Percentiles rank a stretch among this genome's conserved stretches.
Conservation (phyloP, 2,888 invertebrate genomes). For the Lottia scabra region DNA sequence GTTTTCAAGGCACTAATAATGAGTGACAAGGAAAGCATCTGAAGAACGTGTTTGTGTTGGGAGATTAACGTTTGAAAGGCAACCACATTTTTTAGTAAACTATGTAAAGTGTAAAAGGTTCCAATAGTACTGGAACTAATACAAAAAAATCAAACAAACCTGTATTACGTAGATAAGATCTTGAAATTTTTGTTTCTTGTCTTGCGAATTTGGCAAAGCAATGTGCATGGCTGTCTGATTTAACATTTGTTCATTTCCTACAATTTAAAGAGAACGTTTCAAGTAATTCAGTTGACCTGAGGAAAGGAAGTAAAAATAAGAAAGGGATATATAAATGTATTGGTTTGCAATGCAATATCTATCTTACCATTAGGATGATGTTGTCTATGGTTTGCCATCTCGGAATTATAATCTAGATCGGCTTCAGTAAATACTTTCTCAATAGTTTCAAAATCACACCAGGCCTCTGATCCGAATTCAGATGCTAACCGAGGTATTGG, state of each 20-base stretch:
- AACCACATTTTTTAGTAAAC: too few species aligned
- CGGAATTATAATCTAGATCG: constrained; percentile 71
- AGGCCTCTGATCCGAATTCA: constrained; percentile 95
- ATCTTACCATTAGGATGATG: constrained; percentile 84
- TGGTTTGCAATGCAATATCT: too few species aligned
- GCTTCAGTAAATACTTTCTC: constrained; percentile 70
- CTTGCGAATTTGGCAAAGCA: constrained; percentile 72
- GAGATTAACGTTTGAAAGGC: too few species aligned
- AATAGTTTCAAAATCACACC: constrained; percentile 80
- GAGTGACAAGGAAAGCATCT: too few species aligned
- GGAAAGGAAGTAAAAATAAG: constrained; percentile 18
- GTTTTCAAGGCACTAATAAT: too few species aligned
- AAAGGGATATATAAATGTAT: too few species aligned
- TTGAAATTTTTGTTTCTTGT: constrained; percentile 72
- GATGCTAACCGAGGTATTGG: constrained; percentile 90
- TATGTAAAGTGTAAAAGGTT: too few species aligned
- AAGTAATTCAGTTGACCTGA: background rate
- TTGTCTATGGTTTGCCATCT: constrained; percentile 83
- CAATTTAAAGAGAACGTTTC: too few species aligned
- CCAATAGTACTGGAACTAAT: too few species aligned
- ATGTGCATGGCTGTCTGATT: constrained; percentile 72
- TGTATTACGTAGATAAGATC: constrained; percentile 87
- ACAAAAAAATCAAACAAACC: constrained; percentile 75
- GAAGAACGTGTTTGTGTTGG: too few species aligned
- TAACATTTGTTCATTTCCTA: constrained; percentile 35